A percentile compares a stretch with the other conserved stretches of the same genome.
These are phyloP conservation scores for Volucella zonaria DNA, from an alignment of 2,888 invertebrate genomes.

Conservation along the genomic window DNA sequence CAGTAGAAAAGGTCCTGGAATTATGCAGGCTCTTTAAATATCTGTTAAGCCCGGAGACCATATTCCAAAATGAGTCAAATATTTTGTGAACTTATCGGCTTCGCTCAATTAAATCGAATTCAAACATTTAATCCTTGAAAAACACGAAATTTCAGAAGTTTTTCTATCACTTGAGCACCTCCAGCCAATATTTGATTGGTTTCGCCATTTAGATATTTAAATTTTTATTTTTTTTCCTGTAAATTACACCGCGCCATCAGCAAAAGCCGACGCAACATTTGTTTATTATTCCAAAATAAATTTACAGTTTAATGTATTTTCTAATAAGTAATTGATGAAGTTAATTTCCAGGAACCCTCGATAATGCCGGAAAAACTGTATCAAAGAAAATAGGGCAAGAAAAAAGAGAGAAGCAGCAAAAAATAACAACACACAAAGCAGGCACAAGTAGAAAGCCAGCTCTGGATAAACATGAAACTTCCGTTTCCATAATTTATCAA, in stretches of 20 bases:
- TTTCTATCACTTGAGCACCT: too few species aligned
- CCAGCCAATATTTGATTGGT: not conserved
- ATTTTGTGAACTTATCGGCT: too few species aligned
- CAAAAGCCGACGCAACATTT: constrained; percentile 12
- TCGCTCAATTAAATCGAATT: too few species aligned
- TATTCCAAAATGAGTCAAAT: too few species aligned
- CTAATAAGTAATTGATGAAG: constrained; percentile 74
- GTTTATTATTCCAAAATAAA: constrained; percentile 63
- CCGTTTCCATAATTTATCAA: constrained; percentile 73
- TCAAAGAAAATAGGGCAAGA: constrained; percentile 58
- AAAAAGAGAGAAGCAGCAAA: constrained; percentile 16
- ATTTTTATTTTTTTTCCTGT: too few species aligned
- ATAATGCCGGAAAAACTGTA: constrained; percentile 62
- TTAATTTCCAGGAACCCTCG: constrained; percentile 70
- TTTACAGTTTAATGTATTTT: constrained; percentile 68
- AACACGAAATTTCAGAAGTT: too few species aligned
- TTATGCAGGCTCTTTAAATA: too few species aligned
- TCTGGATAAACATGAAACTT: constrained; percentile 68
- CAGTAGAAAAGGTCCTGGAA: too few species aligned
- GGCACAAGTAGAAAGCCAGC: constrained; percentile 22
- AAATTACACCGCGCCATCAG: constrained; percentile 24
- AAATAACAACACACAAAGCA: not conserved
- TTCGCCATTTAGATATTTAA: not conserved
- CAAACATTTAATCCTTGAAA: too few species aligned
- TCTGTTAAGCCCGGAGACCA: too few species aligned